Percentiles rank a stretch among this genome's conserved stretches.
phyloP scores from a whole-genome alignment of 1,140 invertebrate species.

The Metopolophium dirhodum region DNA sequence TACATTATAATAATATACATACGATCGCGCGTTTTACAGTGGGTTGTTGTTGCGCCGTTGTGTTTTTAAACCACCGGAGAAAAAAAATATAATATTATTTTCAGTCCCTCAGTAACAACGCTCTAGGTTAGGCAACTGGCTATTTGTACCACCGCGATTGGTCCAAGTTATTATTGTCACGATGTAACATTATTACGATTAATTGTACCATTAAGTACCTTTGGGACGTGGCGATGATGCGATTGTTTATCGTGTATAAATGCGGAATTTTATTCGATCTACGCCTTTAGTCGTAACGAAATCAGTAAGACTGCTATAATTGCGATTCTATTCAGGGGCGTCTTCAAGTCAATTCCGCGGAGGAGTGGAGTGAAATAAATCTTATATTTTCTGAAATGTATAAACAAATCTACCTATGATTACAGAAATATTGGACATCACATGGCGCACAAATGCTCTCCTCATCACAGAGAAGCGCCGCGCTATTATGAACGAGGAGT shows the following conservation, averaged over 20 bases:
- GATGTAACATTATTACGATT: not conserved
- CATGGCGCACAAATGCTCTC: too few species aligned
- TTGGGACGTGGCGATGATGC: too few species aligned
- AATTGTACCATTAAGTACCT: not conserved
- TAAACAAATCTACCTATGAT: too few species aligned
- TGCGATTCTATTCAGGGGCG: not conserved
- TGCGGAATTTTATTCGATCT: not conserved
- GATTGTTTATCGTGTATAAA: not conserved
- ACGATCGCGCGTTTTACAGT: not conserved
- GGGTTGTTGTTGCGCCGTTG: not conserved
- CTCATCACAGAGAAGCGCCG: too few species aligned
- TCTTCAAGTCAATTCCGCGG: too few species aligned
- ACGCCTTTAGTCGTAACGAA: not conserved
- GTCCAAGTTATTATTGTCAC: too few species aligned
- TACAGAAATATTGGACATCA: too few species aligned
- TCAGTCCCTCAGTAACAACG: not conserved
- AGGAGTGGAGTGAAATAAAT: too few species aligned
- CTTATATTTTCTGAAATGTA: too few species aligned
- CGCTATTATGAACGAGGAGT: too few species aligned
- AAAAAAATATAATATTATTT: not conserved
- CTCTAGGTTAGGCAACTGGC: not conserved
- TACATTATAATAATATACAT: not conserved
- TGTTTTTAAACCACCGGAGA: not conserved
- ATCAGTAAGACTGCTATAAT: not conserved
- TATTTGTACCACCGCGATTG: not conserved